Conservation (phyloP, 2,888 invertebrate species). For the Andrena haemorrhoa region DNA sequence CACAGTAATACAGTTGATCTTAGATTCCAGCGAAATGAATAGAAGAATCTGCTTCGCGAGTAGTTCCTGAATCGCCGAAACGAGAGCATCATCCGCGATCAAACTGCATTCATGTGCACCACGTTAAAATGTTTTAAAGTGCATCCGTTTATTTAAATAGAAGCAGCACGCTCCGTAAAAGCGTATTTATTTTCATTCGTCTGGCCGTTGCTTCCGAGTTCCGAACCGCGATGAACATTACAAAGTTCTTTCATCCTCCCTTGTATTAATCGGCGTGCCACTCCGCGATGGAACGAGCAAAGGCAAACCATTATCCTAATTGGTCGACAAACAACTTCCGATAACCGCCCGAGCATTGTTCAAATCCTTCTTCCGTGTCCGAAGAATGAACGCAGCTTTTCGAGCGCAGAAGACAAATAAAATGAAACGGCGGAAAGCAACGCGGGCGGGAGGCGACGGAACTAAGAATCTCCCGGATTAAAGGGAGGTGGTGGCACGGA, state of each 20-base stretch:
- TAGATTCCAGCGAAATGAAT: constrained; percentile 8
- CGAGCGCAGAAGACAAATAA: constrained; percentile 43
- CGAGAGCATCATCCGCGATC: not conserved
- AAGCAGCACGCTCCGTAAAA: constrained; percentile 16
- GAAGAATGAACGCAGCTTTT: constrained; percentile 49
- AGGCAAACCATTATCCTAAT: constrained; percentile 76
- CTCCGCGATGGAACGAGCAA: constrained; percentile 49
- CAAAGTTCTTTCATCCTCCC: constrained; percentile 44
- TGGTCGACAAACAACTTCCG: constrained; percentile 73
- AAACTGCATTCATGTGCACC: constrained; percentile 14
- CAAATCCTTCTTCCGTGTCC: constrained; percentile 56
- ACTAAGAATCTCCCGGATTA: constrained; percentile 52
- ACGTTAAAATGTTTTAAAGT: constrained; percentile 33
- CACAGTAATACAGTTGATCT: not conserved
- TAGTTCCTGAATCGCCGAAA: not conserved
- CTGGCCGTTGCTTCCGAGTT: constrained; percentile 39
- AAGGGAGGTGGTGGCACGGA: constrained; percentile 13
- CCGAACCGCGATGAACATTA: constrained; percentile 48
- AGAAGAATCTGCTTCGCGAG: not conserved
- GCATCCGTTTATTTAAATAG: constrained; percentile 10
- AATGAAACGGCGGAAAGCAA: constrained; percentile 37
- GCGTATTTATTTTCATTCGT: constrained; percentile 53
- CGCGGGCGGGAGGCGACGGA: constrained; percentile 4
- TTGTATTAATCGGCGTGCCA: constrained; percentile 53
- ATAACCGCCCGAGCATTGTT: constrained; percentile 64